Evolutionary conservation across 2,888 invertebrate species (phyloP).

Genomic region (Dugesia japonica): DNA sequence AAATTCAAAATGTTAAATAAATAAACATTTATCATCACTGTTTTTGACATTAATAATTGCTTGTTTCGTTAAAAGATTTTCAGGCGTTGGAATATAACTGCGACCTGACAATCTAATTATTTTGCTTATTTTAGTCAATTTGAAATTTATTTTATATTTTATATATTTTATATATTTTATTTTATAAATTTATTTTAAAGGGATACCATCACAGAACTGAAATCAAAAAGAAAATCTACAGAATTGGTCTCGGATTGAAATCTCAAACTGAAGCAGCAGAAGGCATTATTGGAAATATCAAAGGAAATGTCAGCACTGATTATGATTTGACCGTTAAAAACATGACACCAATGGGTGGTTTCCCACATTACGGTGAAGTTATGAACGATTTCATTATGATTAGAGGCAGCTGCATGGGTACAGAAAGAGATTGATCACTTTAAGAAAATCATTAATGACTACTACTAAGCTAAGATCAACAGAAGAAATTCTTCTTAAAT

Average conservation of each 20-base stretch:
- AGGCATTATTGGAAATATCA: constrained; percentile 39
- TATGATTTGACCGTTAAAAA: constrained; percentile 85
- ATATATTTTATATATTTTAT: no score
- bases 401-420: constrained; percentile 85
- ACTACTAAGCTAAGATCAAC: constrained; percentile 76
- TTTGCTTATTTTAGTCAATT: no score
- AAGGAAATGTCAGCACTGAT: constrained; percentile 91
- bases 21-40: no score
- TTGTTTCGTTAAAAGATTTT: no score
- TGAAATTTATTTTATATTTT: no score
- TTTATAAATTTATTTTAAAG: no score
- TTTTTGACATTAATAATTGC: no score
- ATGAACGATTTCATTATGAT: constrained; percentile 96
- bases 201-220: constrained; percentile 99
- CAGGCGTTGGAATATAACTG: no score
- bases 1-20: no score
- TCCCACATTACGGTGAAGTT: constrained; percentile 97
- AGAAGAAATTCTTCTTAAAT: constrained; percentile 94
- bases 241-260: constrained; percentile 60
- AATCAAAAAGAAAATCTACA: constrained; percentile 98
- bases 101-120: no score
- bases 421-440: constrained; percentile 62
- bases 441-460: constrained; percentile 64
- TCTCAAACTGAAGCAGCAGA: not conserved
- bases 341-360: constrained; percentile 98